Conservation (phyloP, 2,797 vertebrate species). For the Myiothlypis coronata region DNA sequence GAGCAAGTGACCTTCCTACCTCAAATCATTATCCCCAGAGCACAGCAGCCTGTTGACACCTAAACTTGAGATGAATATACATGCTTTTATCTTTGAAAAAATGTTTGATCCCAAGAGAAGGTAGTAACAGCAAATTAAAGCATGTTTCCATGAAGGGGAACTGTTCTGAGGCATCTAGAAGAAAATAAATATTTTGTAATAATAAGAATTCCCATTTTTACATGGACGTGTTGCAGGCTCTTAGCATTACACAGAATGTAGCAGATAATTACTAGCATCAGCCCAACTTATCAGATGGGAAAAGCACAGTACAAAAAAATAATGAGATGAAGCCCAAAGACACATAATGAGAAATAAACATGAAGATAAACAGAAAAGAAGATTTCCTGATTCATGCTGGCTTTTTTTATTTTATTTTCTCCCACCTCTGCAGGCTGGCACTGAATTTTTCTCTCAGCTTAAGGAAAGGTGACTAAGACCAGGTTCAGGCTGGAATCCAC, state of each 20-base stretch:
- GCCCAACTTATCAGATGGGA: not conserved
- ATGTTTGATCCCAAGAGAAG: not conserved
- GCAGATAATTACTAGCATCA: not conserved
- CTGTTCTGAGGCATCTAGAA: not conserved
- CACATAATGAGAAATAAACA: not conserved
- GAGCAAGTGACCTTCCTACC: not conserved
- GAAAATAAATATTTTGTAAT: slow-evolving; percentile 1
- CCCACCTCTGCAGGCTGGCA: accelerated
- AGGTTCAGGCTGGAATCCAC: not conserved
- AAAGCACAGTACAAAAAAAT: not conserved
- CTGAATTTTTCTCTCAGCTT: not conserved
- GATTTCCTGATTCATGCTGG: not conserved
- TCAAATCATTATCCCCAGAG: not conserved
- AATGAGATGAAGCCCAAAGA: not conserved
- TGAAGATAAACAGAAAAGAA: not conserved
- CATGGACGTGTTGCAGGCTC: not conserved
- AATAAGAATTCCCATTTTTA: not conserved
- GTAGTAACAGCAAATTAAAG: not conserved
- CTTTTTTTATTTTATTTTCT: not conserved
- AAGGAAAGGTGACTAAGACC: not conserved
- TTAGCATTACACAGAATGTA: not conserved
- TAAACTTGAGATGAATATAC: not conserved
- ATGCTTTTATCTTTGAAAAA: not conserved
- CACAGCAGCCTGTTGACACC: not conserved
- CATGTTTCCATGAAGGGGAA: not conserved